Percentiles rank a stretch among this genome's conserved stretches.
phyloP scores from a whole-genome alignment of 2,113 vertebrate genomes.

The Craseonycteris thonglongyai region DNA sequence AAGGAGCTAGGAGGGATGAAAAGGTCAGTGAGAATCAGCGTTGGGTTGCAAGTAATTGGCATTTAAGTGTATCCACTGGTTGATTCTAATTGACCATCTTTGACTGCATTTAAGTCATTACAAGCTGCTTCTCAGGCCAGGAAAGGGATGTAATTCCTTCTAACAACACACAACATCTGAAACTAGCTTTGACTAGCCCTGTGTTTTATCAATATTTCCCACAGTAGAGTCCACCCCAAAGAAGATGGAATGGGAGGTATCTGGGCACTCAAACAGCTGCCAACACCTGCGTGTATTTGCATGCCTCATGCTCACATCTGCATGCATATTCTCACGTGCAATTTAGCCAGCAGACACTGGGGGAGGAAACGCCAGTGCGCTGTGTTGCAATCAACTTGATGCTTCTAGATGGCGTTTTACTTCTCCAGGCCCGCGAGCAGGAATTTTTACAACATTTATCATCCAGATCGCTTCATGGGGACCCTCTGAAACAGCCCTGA shows the following conservation, averaged over 20 bases:
- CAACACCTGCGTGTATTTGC: accelerated
- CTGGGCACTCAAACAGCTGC: accelerated
- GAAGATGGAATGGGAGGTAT: background rate
- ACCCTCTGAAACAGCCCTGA: background rate
- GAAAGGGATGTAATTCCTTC: background rate
- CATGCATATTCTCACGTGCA: accelerated
- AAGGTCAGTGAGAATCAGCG: background rate
- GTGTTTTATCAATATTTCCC: background rate
- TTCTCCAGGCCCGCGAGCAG: background rate
- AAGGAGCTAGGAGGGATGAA: background rate
- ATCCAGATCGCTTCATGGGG: accelerated
- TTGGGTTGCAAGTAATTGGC: too few species aligned
- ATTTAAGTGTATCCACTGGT: accelerated
- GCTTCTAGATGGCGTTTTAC: accelerated
- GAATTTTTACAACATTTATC: background rate
- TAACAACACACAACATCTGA: accelerated
- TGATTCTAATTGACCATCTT: background rate
- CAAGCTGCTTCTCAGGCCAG: background rate
- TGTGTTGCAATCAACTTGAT: accelerated
- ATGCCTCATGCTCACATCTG: accelerated
- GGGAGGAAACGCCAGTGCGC: accelerated
- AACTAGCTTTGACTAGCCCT: background rate
- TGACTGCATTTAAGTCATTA: background rate
- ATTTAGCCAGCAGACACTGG: accelerated
- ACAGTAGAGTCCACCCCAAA: background rate